Base-by-base conservation (phyloP, 1,140 invertebrate genomes). In the Drosophila suzukii region DNA sequence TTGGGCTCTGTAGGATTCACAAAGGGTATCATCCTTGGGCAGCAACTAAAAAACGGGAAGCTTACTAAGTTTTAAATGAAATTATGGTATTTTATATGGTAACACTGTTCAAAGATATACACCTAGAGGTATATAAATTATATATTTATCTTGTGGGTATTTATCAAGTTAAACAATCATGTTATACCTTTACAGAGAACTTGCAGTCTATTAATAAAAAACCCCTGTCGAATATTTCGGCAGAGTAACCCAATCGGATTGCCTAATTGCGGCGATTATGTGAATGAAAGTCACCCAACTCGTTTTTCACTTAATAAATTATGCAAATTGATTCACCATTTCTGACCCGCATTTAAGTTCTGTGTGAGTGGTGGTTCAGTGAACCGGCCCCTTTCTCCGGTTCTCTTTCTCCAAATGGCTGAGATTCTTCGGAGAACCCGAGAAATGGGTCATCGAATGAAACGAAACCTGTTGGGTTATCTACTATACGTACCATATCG, bases 401-500 rank as follows among this genome's bases (percentile, higher is more conserved):
- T 10, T 20, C 24, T 15, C 24, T 39, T 15, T 24, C 46, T 20
- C 55, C 13, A 34, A 15, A 20, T 43, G 24, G 10, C 12, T 30
- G 32, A 55, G 39, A 44, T 17, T 59, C 47, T 34, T 41, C 7
- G 6, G 43, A 50, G 44, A 74, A 60, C 13, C 32, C 43, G 41
- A 70, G 63, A 89, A 78, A 73, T 90, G 74, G 85, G 84, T 89
- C 85, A 89, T 65, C 57, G 49, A 65, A 60, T 41, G 62, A 49
- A 59, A 60, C 20, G 34, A 72, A 63, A 74, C 50, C 59, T 63
- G 83, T 80, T 84, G 51, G 55, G 36, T 20, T 13, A 36, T 38
- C 60, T 5, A 24, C 6, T 13, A 3, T 17, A 7, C 46, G 20
- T 7, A 10, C 5, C n/a, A 24, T 36, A 61, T 56, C 47, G 20